These are phyloP conservation scores for Lottia gigantea DNA, from an alignment of 2,888 invertebrate species.

Conservation along the genomic window DNA sequence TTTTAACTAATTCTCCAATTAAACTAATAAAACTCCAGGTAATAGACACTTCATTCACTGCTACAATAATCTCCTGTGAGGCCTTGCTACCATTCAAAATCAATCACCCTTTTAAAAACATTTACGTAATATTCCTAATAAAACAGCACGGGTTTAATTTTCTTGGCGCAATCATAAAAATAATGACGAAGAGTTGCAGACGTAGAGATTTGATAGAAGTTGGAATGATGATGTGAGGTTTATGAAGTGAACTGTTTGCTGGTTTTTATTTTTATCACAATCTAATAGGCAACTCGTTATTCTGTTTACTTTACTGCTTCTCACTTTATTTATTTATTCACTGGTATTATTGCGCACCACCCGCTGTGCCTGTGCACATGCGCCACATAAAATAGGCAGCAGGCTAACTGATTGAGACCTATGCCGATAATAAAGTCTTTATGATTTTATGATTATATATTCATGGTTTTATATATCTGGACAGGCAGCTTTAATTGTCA, in stretches of 20 bases:
- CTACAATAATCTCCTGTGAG: no score
- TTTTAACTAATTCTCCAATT: no score
- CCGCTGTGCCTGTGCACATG: neutral
- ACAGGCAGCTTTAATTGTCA: neutral
- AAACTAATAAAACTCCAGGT: no score
- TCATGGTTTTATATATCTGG: neutral
- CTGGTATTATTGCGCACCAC: neutral
- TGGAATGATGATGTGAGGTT: no score
- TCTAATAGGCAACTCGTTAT: neutral
- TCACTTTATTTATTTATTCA: neutral
- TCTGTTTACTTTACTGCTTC: neutral
- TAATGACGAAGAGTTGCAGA: no score
- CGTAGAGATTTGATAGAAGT: no score
- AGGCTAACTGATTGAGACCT: neutral
- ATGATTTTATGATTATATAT: conserved; percentile 4
- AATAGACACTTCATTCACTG: no score
- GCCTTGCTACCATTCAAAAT: no score
- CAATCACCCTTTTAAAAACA: neutral
- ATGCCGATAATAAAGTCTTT: conserved; percentile 7
- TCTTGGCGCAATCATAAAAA: conserved; percentile 7
- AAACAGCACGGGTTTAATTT: conserved; percentile 8
- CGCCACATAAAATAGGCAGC: conserved; percentile 2
- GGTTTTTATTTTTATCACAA: neutral
- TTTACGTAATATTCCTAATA: neutral
- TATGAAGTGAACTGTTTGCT: no score